Conservation (phyloP, 2,113 vertebrate genomes). For the Clarias macrocephalus region DNA sequence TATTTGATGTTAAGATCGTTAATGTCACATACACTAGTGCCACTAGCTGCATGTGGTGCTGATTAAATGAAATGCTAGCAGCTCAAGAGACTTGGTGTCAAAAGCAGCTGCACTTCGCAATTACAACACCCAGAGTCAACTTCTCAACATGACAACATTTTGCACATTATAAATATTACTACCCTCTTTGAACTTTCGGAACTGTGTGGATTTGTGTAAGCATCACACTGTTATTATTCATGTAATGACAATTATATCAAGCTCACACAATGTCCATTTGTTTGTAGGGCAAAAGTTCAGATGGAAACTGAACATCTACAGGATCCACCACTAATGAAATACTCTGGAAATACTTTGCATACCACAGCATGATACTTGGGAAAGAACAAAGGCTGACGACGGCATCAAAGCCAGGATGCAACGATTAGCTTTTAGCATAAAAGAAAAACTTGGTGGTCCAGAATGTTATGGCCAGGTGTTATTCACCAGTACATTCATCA, state of each 20-base stretch:
- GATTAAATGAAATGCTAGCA: too few relatives aligned
- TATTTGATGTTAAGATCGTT: background rate
- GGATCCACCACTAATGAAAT: background rate
- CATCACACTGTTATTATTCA: background rate
- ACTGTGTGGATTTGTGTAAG: background rate
- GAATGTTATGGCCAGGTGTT: background rate
- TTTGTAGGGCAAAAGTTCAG: background rate
- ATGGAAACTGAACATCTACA: background rate
- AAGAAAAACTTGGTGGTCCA: background rate
- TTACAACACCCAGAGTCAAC: background rate
- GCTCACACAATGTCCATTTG: background rate
- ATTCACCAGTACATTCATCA: too few relatives aligned
- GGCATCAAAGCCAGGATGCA: background rate
- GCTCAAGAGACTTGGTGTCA: background rate
- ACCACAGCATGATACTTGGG: background rate
- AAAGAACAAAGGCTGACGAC: background rate
- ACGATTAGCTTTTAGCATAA: background rate
- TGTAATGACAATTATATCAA: background rate
- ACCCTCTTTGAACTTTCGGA: background rate
- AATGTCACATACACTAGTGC: too few relatives aligned
- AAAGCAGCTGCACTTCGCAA: background rate
- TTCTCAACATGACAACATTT: background rate
- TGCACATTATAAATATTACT: background rate
- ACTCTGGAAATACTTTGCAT: slow-evolving; percentile 1
- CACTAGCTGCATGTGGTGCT: too few relatives aligned